Evolutionary conservation across 2,113 vertebrate genomes (phyloP).

Genomic region (Chloropsis hardwickii): DNA sequence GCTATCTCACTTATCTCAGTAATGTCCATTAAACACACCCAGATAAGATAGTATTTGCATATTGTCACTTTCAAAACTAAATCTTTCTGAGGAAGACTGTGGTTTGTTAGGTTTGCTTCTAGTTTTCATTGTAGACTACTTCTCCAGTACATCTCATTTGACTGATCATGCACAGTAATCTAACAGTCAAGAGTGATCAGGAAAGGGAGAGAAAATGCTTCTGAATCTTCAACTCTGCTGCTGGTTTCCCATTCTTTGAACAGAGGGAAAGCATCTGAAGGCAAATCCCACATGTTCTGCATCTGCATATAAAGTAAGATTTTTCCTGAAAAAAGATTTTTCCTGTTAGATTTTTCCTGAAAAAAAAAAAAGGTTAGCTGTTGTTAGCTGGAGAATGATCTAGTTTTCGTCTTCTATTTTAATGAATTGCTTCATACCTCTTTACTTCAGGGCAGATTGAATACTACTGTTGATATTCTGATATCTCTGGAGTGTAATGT

Average conservation of each 20-base stretch:
- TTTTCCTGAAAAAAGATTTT: background rate
- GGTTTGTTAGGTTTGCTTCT: background rate
- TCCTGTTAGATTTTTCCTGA: background rate
- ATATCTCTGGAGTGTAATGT: conserved; percentile 56
- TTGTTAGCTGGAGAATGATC: conserved; percentile 26
- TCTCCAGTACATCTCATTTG: background rate
- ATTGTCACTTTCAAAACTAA: background rate
- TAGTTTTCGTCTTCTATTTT: background rate
- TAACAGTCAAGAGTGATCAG: background rate
- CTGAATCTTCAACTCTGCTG: background rate
- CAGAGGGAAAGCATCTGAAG: background rate
- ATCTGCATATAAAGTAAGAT: background rate
- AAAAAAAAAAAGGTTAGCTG: background rate
- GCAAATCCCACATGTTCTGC: background rate
- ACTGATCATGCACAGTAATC: background rate
- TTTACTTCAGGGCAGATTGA: conserved; percentile 54
- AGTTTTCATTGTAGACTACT: background rate
- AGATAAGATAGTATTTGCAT: background rate
- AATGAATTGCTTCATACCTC: conserved; percentile 60
- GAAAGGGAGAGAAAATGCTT: background rate
- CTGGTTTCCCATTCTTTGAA: background rate
- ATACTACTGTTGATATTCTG: conserved; percentile 43
- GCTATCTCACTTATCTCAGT: background rate
- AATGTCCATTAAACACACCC: background rate
- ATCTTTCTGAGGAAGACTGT: background rate